These are phyloP conservation scores for Struthio camelus DNA, from an alignment of 2,113 vertebrate species.

Conservation along the genomic window DNA sequence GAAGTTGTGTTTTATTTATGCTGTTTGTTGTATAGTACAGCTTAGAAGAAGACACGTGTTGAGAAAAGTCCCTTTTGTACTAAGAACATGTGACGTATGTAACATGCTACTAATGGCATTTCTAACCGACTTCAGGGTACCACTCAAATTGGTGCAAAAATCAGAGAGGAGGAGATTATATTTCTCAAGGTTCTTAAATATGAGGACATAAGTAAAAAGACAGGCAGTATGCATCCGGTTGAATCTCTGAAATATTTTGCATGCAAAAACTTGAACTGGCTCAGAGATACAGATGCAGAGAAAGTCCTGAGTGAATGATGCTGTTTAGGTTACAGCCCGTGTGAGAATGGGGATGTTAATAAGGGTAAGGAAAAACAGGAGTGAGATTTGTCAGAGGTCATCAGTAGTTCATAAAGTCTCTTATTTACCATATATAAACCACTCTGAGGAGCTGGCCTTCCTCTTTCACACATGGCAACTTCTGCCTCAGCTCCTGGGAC, in stretches of 20 bases:
- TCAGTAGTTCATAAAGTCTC: not conserved
- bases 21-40: not conserved
- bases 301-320: not conserved
- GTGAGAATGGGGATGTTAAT: not conserved
- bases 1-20: not conserved
- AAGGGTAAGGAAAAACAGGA: not conserved
- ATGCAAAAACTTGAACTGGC: not conserved
- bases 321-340: not conserved
- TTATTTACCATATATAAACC: not conserved
- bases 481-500: not conserved
- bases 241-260: not conserved
- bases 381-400: not conserved
- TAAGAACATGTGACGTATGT: not conserved
- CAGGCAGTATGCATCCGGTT: not conserved
- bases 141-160: not conserved
- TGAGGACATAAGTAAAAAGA: not conserved
- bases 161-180: not conserved
- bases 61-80: not conserved
- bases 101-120: not conserved
- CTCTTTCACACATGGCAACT: not conserved
- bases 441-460: not conserved
- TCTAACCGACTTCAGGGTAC: not conserved
- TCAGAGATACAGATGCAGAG: not conserved
- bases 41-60: not conserved
- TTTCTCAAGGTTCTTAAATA: not conserved